Evolutionary conservation across 2,888 invertebrate species (phyloP), one percentile per base, ranked within the genome.

Genomic region (Antheraea yamamai): DNA sequence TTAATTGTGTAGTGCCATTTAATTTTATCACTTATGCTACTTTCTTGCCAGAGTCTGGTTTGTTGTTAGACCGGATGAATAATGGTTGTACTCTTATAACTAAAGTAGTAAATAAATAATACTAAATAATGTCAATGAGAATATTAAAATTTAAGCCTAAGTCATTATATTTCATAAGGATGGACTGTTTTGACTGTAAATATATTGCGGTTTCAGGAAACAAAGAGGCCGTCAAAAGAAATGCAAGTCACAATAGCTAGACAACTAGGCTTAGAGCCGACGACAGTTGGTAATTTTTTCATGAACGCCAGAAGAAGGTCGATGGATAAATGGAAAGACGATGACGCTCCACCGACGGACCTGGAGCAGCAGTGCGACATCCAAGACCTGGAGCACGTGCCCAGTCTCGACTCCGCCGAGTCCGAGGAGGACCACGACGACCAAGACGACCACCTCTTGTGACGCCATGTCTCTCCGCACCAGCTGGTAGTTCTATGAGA

Each of bases 171-270:
- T 61, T 61, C 12, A 12, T 30, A 30, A 66, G 30, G 64, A 26
- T 26, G 64, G 26, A 4, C 2, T 61, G 2, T 30, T 66, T 61
- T 23, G 12, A 30, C 16, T n/a, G 16, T 14, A 66, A 66, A 6
- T 20, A 66, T 30, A 14, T 16, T 30, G 26, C 6, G 3, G 16
- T 95, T 95, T 20, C 95, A 98, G 98, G 99, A 99, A 96, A 99
- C 99, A 78, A 99, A 99, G 94, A 96, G 99, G 94, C 99, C 99
- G 84, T 99, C 99, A 82, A 99, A 99, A 95, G 99, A 99, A 95
- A 99, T 99, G 99, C 99, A 99, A 95, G 99, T 99, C 87, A 99
- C 99, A 86, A 99, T 99, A 95, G 99, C 99, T 51, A 96, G 99
- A 82, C 99, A 99, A 91, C 95, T 99, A 85, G 99, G 99, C 79